Evolutionary conservation across 2,888 invertebrate genomes (phyloP).

Genomic region (Reticulitermes lucifugus): DNA sequence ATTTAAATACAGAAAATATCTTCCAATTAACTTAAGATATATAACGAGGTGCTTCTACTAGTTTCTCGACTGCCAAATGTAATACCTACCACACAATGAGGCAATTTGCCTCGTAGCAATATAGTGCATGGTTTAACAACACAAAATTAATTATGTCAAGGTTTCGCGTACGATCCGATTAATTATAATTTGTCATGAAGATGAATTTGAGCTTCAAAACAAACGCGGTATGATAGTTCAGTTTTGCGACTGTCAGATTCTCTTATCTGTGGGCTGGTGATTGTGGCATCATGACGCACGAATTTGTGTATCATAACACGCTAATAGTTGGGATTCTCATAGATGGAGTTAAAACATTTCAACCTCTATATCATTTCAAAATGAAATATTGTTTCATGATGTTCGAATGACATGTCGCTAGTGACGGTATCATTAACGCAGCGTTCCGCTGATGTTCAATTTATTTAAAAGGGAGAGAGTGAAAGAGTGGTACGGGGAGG

Average conservation of each 20-base stretch:
- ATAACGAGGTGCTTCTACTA: too few relatives aligned
- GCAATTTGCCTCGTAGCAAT: neutral
- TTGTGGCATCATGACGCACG: neutral
- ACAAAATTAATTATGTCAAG: conserved; percentile 17
- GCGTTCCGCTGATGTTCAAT: conserved; percentile 35
- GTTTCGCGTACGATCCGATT: conserved; percentile 25
- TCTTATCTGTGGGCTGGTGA: neutral
- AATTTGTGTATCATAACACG: conserved; percentile 2
- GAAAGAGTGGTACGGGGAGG: neutral
- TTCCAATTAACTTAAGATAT: too few relatives aligned
- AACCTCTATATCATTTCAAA: conserved; percentile 39
- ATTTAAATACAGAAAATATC: too few relatives aligned
- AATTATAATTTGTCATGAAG: conserved; percentile 26
- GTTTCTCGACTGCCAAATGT: neutral
- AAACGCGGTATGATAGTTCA: neutral
- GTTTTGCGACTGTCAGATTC: conserved; percentile 5
- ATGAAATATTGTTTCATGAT: conserved; percentile 43
- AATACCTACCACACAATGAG: neutral
- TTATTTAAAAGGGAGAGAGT: conserved; percentile 33
- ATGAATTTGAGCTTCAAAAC: conserved; percentile 3
- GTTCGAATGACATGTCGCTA: conserved; percentile 40
- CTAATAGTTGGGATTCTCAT: conserved; percentile 19
- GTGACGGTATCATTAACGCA: conserved; percentile 40
- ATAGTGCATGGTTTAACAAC: neutral
- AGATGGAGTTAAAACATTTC: conserved; percentile 36